A percentile compares a stretch with the other conserved stretches of the same genome.
These are phyloP conservation scores for Melanogrammus aeglefinus DNA, from an alignment of 2,797 vertebrate species.

Conservation along the genomic window DNA sequence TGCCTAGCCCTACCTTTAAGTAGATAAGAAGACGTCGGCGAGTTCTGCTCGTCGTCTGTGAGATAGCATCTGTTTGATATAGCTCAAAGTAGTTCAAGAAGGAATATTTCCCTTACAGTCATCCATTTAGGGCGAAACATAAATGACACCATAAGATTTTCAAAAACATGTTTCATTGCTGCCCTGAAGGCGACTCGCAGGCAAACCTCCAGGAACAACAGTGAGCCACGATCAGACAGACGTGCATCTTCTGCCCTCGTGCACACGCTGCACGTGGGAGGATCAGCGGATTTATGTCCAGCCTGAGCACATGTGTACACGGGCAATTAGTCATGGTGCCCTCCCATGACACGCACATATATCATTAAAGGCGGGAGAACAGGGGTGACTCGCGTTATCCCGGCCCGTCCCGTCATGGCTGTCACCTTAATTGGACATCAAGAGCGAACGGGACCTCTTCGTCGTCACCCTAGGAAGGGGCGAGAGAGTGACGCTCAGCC, in stretches of 20 bases:
- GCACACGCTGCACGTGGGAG: conserved; percentile 21
- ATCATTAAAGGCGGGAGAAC: conserved; percentile 57
- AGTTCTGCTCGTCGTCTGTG: not conserved
- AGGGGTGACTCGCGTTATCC: conserved; percentile 41
- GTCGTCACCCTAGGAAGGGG: conserved; percentile 49
- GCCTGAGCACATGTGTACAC: conserved; percentile 56
- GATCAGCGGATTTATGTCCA: conserved; percentile 29
- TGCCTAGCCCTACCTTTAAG: too few species aligned
- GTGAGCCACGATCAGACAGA: not conserved
- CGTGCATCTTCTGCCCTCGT: not conserved
- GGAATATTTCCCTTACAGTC: not conserved
- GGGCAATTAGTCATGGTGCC: conserved; percentile 51
- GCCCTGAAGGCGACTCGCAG: not conserved
- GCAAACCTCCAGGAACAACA: not conserved
- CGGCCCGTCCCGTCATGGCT: conserved; percentile 48
- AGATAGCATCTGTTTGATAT: not conserved
- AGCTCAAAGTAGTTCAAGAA: not conserved
- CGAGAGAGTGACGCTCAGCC: conserved; percentile 35
- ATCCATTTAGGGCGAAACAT: not conserved
- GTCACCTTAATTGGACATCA: conserved; percentile 65
- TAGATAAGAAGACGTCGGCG: not conserved
- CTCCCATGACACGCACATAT: conserved; percentile 37
- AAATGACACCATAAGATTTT: not conserved
- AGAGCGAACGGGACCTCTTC: conserved; percentile 24
- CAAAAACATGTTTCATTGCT: not conserved